phyloP scores from a whole-genome alignment of 2,888 invertebrate genomes.

The Chesias legatella region DNA sequence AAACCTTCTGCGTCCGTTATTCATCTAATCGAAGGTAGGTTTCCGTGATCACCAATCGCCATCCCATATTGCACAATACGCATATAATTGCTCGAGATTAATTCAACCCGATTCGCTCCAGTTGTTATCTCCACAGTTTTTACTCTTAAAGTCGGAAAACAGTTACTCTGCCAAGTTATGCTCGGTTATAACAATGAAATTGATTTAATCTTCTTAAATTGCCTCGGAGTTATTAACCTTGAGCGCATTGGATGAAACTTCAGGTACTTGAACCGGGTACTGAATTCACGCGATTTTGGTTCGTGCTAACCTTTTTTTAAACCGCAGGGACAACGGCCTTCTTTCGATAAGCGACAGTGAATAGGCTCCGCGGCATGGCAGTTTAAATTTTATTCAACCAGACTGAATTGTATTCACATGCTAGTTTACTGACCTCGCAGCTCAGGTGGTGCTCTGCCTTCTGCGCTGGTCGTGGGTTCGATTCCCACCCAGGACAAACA shows the following conservation, averaged over 20 bases:
- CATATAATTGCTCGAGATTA: constrained; percentile 69
- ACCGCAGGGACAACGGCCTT: too few species aligned
- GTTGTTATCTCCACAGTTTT: constrained; percentile 77
- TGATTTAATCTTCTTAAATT: constrained; percentile 44
- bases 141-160: constrained; percentile 66
- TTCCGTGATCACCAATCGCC: constrained; percentile 48
- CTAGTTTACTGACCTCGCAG: too few species aligned
- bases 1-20: too few species aligned
- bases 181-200: constrained; percentile 53
- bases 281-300: neutral
- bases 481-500: too few species aligned
- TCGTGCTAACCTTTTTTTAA: too few species aligned
- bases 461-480: too few species aligned
- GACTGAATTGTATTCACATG: too few species aligned
- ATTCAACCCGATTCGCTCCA: constrained; percentile 74
- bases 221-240: constrained; percentile 31
- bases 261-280: constrained; percentile 19
- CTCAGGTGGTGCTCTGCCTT: too few species aligned
- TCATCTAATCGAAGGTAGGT: too few species aligned
- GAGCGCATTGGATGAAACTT: constrained; percentile 11
- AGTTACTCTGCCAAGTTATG: constrained; percentile 68
- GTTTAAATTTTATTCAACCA: too few species aligned
- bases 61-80: constrained; percentile 69
- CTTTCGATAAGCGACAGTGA: too few species aligned
- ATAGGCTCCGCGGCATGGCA: too few species aligned